Evolutionary conservation across 2,888 invertebrate genomes (phyloP), one percentile per base, ranked within the genome.

Genomic region (Monopis laevigella): DNA sequence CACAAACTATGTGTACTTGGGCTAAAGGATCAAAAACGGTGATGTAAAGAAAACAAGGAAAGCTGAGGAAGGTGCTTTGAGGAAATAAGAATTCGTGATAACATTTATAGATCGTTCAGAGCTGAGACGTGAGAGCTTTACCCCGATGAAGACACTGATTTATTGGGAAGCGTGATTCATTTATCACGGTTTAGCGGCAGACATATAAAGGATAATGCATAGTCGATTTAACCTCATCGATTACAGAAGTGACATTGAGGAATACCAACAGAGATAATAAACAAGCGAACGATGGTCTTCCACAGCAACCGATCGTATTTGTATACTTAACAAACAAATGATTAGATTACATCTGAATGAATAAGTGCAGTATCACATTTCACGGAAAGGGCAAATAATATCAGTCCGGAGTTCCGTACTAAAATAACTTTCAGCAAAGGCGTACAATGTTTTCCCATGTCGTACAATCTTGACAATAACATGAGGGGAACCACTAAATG

Each of bases 101-200:
- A 32, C 14, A 32, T 32, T 32, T 32, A n/a, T 17, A 11, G 32
- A 36, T 36, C 36, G 21, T 19, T 36, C 36, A 36, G 11, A 19
- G 36, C 18, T 36, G 19, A n/a, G 36, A 36, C 36, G 36, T 36
- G 36, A 36, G 36, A 36, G 36, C 36, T 36, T 55, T 58, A 54
- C 57, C 56, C 46, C 51, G 47, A 54, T 55, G 55, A 59, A 57
- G 59, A 59, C 57, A 48, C 60, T 65, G 67, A 71, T 68, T 68
- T 66, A 71, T 67, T 52, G 58, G 51, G 51, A 50, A 58, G 54
- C 62, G 55, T 55, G 57, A 57, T 60, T 68, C 65, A 64, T 72
- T 71, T 64, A 70, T 71, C 66, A 71, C 54, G 50, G 58, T 68
- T 68, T 65, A 65, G 58, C 60, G 58, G 56, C 52, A 62, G 53